Base-by-base conservation (phyloP, 2,797 vertebrate genomes). In the Naso thynnoides region DNA sequence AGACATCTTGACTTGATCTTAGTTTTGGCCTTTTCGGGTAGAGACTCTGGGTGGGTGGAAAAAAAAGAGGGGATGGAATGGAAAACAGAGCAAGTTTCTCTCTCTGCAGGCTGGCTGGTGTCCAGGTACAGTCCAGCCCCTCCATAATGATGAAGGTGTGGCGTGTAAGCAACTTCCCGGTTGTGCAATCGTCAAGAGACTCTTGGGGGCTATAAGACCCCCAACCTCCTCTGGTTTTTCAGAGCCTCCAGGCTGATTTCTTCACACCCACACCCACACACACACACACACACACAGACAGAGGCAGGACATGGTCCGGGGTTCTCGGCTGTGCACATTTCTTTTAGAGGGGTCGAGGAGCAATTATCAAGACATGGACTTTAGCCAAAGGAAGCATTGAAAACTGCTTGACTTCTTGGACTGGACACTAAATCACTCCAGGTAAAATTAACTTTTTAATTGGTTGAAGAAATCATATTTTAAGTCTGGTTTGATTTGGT, bases 1-100 rank as follows among this genome's bases (percentile, higher is more conserved):
- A 60, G 70, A 89, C 88, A 91, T 91, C 86, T 92, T 90, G 83
- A 91, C 73, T 90, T 82, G 39, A 88, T 92, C 92, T 77, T 31
- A 8, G 16, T 27, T 67, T 66, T 50, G 23, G 61, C 33, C 21
- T 70, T 70, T 76, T 74, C 24, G 62, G 19, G 39, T 60, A 3
- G 24, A 64, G 15, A 48, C 8, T 50, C 45, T 21, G n/a, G 13
- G 39, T 68, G 52, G 41, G 48, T 62, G 27, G 47, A 14, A 38
- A 67, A 38, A 67, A 59, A 62, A 44, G 45, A 21, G 57, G 45
- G 50, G 33, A 76, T 24, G 11, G 8, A 66, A 73, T 79, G 29
- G 70, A 31, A 11, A 75, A 67, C 45, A 81, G 36, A 76, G 19
- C 29, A 9, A 67, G 23, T 72, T 42, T 73, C 44, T 50, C 31